A percentile compares a stretch with the other conserved stretches of the same genome.
These are phyloP conservation scores for Glaucidium brasilianum DNA, from an alignment of 2,113 vertebrate genomes.

Conservation along the genomic window DNA sequence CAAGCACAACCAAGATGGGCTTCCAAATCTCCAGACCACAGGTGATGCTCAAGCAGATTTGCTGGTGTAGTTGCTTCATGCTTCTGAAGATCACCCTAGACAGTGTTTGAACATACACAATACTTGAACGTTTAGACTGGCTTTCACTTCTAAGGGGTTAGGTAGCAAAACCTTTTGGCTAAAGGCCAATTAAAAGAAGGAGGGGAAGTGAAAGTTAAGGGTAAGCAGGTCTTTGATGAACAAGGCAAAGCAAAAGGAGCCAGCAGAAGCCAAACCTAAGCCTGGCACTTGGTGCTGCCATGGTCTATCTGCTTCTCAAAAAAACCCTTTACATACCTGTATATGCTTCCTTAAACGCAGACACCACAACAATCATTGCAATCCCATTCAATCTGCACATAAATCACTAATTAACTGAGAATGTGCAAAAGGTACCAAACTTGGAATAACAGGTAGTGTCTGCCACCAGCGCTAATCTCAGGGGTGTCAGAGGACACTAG, in stretches of 20 bases:
- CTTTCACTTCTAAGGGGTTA: not conserved
- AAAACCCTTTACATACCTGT: not conserved
- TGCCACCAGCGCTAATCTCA: not conserved
- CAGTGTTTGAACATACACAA: not conserved
- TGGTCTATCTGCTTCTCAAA: not conserved
- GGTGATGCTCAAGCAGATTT: not conserved
- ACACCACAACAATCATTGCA: not conserved
- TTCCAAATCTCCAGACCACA: not conserved
- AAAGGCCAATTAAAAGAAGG: not conserved
- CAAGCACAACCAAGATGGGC: not conserved
- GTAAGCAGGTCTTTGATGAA: not conserved
- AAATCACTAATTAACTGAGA: not conserved
- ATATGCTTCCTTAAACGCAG: not conserved
- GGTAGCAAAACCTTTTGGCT: not conserved
- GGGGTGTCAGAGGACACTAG: not conserved
- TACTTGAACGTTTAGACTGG: not conserved
- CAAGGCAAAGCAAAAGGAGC: constrained; percentile 16
- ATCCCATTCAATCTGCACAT: not conserved
- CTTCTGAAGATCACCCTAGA: not conserved
- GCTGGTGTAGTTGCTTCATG: not conserved
- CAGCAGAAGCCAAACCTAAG: not conserved
- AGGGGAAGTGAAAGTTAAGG: not conserved
- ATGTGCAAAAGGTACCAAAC: not conserved
- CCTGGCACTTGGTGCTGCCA: not conserved
- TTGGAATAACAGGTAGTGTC: not conserved